Evolutionary conservation across 2,113 vertebrate species (phyloP).

Genomic region (Diadophis punctatus): DNA sequence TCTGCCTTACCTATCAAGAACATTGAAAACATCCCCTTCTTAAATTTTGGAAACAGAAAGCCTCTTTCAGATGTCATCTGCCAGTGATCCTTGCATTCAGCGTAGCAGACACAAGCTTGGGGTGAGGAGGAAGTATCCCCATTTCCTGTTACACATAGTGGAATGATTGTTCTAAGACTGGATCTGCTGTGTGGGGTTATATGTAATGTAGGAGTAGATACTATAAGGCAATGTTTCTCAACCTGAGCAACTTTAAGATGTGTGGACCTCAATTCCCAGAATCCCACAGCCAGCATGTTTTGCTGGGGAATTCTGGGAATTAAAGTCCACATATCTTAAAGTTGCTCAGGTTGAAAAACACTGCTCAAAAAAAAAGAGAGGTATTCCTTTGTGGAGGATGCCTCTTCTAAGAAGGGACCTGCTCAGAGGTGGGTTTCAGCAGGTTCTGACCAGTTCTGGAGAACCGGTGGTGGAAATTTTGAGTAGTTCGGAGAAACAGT

Average conservation of each 20-base stretch:
- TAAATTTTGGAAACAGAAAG: background rate
- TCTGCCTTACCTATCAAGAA: background rate
- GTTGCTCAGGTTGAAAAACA: background rate
- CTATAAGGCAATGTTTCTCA: background rate
- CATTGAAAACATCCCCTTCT: background rate
- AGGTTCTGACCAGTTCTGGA: too few relatives aligned
- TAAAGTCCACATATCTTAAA: background rate
- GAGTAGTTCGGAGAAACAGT: too few relatives aligned
- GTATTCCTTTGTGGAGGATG: background rate
- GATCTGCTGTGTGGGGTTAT: background rate
- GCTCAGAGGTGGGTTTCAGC: too few relatives aligned
- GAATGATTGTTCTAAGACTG: background rate
- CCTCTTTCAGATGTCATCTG: background rate
- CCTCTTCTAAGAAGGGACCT: background rate
- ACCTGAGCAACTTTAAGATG: background rate
- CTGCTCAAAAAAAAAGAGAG: background rate
- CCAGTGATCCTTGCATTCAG: background rate
- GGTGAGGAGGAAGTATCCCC: background rate
- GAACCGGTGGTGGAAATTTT: too few relatives aligned
- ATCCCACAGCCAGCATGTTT: too few relatives aligned
- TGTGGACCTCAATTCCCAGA: too few relatives aligned
- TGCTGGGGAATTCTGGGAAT: too few relatives aligned
- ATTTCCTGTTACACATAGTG: background rate
- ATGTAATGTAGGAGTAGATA: background rate
- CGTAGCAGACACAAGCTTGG: background rate